A percentile compares a stretch with the other conserved stretches of the same genome.
phyloP scores from a whole-genome alignment of 2,888 invertebrate genomes.

The Drosophila anomalata region DNA sequence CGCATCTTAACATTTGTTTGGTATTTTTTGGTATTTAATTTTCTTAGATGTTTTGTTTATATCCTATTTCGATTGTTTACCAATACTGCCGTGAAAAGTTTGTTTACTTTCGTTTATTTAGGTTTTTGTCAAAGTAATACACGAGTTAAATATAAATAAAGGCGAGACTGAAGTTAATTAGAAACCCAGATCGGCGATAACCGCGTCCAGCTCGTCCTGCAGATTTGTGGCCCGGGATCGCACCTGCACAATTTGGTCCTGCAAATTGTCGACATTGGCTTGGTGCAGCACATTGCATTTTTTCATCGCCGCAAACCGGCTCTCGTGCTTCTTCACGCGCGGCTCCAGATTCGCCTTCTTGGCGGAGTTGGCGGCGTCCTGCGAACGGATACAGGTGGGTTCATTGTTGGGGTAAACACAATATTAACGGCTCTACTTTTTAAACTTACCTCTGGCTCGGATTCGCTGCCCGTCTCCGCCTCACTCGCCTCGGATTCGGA shows the following conservation, averaged over 20 bases:
- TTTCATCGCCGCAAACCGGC: conserved; percentile 90
- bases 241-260: conserved; percentile 93
- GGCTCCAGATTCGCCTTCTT: conserved; percentile 88
- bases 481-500: conserved; percentile 86
- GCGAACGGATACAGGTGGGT: conserved; percentile 44
- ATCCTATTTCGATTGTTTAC: neutral
- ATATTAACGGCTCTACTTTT: neutral
- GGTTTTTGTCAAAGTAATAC: conserved; percentile 2
- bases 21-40: neutral
- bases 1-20: neutral
- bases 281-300: conserved; percentile 94
- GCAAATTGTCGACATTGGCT: conserved; percentile 93
- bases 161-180: conserved; percentile 48
- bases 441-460: conserved; percentile 71
- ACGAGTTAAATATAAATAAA: conserved; percentile 3
- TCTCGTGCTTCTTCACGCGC: conserved; percentile 90
- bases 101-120: conserved; percentile 2
- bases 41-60: neutral
- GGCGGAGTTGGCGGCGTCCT: conserved; percentile 88
- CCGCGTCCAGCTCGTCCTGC: conserved; percentile 93
- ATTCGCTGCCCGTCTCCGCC: conserved; percentile 80
- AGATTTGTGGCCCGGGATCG: conserved; percentile 90
- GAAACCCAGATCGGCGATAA: conserved; percentile 92
- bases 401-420: neutral
- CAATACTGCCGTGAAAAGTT: neutral